phyloP scores from a whole-genome alignment of 2,888 invertebrate genomes.

The Lacanobia oleracea region DNA sequence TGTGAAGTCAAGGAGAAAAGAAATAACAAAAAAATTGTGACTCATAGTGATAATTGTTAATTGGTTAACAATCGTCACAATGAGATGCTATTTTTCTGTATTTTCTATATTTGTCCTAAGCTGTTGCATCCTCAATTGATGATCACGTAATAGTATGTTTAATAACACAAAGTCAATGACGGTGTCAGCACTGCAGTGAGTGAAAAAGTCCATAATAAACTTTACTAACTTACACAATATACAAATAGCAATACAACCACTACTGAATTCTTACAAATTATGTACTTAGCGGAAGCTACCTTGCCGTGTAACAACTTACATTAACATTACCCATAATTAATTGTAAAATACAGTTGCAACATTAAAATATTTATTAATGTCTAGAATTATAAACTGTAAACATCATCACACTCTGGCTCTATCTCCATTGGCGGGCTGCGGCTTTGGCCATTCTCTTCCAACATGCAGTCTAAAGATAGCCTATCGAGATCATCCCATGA shows the following conservation, averaged over 20 bases:
- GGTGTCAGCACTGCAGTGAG: conserved; percentile 27
- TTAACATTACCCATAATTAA: conserved; percentile 30
- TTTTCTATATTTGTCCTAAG: no score
- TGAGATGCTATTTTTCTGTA: no score
- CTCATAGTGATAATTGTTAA: neutral
- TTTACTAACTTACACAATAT: conserved; percentile 55
- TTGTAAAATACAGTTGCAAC: conserved; percentile 58
- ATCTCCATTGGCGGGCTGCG: conserved; percentile 64
- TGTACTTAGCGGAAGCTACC: conserved; percentile 39
- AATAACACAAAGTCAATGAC: conserved; percentile 1
- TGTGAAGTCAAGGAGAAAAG: conserved; percentile 4
- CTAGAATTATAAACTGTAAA: conserved; percentile 74
- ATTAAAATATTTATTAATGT: conserved; percentile 57
- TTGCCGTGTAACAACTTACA: conserved; percentile 48
- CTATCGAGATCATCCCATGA: conserved; percentile 92
- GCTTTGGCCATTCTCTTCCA: conserved; percentile 71
- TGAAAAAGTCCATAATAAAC: conserved; percentile 22
- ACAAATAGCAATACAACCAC: conserved; percentile 57
- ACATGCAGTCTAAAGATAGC: conserved; percentile 83
- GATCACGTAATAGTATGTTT: conserved; percentile 1
- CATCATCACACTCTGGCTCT: conserved; percentile 75
- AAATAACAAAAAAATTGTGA: conserved; percentile 8
- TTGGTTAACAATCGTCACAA: no score
- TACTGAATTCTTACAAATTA: conserved; percentile 43
- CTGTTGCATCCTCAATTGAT: conserved; percentile 4